Evolutionary conservation across 1,140 invertebrate genomes (phyloP).

Genomic region (Drosophila subpulchrella): DNA sequence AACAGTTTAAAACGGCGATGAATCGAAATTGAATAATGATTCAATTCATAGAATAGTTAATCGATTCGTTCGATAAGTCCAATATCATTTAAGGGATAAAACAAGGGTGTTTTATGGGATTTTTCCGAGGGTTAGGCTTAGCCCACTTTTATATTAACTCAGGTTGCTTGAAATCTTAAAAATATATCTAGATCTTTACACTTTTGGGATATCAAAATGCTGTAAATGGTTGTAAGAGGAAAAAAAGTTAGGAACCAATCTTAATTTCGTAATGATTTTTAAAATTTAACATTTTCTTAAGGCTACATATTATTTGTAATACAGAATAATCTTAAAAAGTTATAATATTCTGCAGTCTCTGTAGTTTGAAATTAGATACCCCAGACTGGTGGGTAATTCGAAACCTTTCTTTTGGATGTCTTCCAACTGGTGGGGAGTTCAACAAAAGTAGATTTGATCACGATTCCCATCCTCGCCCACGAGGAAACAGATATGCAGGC

Average conservation of each 20-base stretch:
- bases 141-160: too few relatives aligned
- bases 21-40: slow-evolving; percentile 17
- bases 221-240: too few relatives aligned
- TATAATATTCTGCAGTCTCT: background rate
- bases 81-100: too few relatives aligned
- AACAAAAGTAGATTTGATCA: background rate
- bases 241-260: too few relatives aligned
- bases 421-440: background rate
- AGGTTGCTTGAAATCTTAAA: too few relatives aligned
- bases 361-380: background rate
- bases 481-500: background rate
- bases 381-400: background rate
- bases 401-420: background rate
- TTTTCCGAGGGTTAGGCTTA: too few relatives aligned
- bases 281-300: too few relatives aligned
- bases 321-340: too few relatives aligned
- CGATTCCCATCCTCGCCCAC: slow-evolving; percentile 8
- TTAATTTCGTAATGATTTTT: too few relatives aligned
- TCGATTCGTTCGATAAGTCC: background rate
- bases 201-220: too few relatives aligned
- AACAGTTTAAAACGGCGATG: slow-evolving; percentile 32
- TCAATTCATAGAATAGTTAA: slow-evolving; percentile 1
- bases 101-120: background rate
- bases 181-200: too few relatives aligned
- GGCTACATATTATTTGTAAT: too few relatives aligned